phyloP scores from a whole-genome alignment of 2,797 vertebrate genomes.

The Argentina silus region DNA sequence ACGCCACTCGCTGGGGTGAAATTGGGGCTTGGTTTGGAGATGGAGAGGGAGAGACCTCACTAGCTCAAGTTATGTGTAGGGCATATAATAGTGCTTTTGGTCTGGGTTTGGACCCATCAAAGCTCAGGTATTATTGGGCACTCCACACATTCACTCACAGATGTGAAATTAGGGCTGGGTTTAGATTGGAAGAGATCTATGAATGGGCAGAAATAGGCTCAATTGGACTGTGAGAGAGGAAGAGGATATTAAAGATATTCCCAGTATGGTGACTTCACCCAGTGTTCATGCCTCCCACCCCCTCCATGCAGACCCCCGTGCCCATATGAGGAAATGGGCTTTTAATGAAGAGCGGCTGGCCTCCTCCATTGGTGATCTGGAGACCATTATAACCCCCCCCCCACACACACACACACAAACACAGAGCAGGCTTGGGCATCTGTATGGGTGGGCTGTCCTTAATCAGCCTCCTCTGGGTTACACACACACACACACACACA shows the following conservation, averaged over 20 bases:
- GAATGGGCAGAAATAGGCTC: not conserved
- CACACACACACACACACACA: slow-evolving; percentile 57
- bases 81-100: too few species aligned
- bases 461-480: slow-evolving; percentile 48
- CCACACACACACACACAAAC: not conserved
- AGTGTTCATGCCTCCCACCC: not conserved
- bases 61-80: too few species aligned
- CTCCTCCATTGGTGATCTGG: slow-evolving; percentile 62
- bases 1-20: not conserved
- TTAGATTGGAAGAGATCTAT: not conserved
- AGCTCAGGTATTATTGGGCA: not conserved
- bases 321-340: slow-evolving; percentile 68
- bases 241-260: slow-evolving; percentile 10
- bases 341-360: slow-evolving; percentile 76
- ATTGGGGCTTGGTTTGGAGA: slow-evolving; percentile 5
- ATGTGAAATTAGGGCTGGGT: not conserved
- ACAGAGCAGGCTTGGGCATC: slow-evolving; percentile 48
- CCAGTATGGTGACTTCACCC: not conserved
- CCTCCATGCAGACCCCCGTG: slow-evolving; percentile 39
- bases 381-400: slow-evolving; percentile 62
- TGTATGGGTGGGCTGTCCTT: slow-evolving; percentile 29
- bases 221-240: not conserved
- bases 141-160: not conserved
- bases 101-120: too few species aligned
- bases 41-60: not conserved